Evolutionary conservation across 2,113 vertebrate species (phyloP).

Genomic region (Eidolon helvum): DNA sequence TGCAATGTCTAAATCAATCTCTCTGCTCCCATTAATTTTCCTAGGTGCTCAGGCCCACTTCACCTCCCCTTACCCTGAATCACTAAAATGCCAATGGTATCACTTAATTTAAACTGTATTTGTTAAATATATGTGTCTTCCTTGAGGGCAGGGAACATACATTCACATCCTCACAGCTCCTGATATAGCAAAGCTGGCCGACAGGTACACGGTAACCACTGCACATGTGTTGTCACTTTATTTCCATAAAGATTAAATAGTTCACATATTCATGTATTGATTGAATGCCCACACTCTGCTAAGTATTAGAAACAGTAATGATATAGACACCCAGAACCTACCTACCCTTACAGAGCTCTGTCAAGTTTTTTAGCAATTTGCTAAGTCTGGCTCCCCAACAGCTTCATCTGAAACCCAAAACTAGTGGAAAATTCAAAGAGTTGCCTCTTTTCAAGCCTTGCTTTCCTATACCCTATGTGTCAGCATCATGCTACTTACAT

Average conservation of each 20-base stretch:
- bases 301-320: not conserved
- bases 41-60: not conserved
- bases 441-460: not conserved
- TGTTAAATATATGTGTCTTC: not conserved
- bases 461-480: not conserved
- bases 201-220: not conserved
- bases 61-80: not conserved
- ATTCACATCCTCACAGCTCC: not conserved
- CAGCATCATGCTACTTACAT: not conserved
- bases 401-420: not conserved
- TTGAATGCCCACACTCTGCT: not conserved
- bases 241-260: not conserved
- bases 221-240: not conserved
- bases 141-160: not conserved
- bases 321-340: not conserved
- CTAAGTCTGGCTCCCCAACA: not conserved
- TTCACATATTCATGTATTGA: not conserved
- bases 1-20: not conserved
- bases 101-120: not conserved
- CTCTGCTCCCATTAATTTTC: not conserved
- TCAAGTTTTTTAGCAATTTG: not conserved
- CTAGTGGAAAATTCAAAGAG: not conserved
- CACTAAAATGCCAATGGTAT: not conserved
- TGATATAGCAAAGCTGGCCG: not conserved
- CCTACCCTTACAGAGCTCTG: not conserved